phyloP scores from a whole-genome alignment of 1,140 invertebrate species.

The Ips nitidus region DNA sequence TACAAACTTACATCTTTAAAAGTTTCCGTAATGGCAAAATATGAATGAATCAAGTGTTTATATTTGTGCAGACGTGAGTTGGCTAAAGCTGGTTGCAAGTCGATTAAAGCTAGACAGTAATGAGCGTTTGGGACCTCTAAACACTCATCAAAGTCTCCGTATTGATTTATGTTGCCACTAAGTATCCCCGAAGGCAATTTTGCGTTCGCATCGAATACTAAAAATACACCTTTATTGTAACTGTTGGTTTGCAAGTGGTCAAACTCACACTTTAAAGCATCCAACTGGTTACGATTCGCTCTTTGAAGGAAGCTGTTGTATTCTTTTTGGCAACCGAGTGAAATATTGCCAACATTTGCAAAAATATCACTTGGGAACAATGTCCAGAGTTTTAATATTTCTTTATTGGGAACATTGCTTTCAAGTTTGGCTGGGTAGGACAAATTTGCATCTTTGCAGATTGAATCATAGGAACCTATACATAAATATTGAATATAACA shows the following conservation, averaged over 20 bases:
- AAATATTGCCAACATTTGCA: constrained; percentile 11
- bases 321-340: constrained; percentile 19
- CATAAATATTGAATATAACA: no score
- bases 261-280: constrained; percentile 38
- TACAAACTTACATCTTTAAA: constrained; percentile 42
- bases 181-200: constrained; percentile 63
- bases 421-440: constrained; percentile 8
- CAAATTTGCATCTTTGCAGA: neutral
- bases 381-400: constrained; percentile 5
- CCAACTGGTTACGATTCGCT: constrained; percentile 22
- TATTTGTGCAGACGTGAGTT: constrained; percentile 20
- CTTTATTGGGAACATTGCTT: no score
- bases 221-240: constrained; percentile 10
- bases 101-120: constrained; percentile 61
- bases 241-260: constrained; percentile 3
- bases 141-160: constrained; percentile 66
- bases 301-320: constrained; percentile 19
- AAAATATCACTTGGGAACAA: constrained; percentile 14
- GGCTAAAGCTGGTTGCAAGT: constrained; percentile 34
- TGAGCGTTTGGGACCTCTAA: constrained; percentile 54
- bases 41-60: constrained; percentile 39
- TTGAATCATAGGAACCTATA: neutral
- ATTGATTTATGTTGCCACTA: constrained; percentile 64
- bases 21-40: constrained; percentile 39
- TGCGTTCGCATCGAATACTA: constrained; percentile 65